phyloP scores from a whole-genome alignment of 2,797 vertebrate genomes.

The Acanthis flammea region DNA sequence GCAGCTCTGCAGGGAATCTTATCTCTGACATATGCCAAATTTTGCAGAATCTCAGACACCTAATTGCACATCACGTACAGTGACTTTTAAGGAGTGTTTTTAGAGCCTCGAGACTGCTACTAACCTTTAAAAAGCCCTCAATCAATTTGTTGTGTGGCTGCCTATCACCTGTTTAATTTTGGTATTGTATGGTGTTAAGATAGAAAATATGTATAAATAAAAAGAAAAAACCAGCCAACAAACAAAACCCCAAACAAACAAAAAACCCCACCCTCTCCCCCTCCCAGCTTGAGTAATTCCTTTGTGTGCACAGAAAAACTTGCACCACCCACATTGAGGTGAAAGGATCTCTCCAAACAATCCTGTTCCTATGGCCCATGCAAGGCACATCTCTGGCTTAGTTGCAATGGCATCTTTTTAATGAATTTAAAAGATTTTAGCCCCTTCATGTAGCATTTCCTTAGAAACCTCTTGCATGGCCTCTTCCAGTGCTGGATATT shows the following conservation, averaged over 20 bases:
- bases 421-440: background rate
- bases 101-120: background rate
- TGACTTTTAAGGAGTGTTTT: conserved; percentile 47
- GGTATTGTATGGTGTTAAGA: background rate
- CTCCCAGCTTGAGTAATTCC: background rate
- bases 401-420: background rate
- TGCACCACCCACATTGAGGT: background rate
- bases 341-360: background rate
- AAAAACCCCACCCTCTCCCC: fast-evolving
- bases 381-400: background rate
- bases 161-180: background rate
- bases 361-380: background rate
- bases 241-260: background rate
- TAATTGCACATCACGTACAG: conserved; percentile 40
- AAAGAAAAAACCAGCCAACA: background rate
- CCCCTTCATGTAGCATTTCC: background rate
- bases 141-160: background rate
- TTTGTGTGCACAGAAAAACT: background rate
- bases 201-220: background rate
- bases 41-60: conserved; percentile 26
- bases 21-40: conserved; percentile 32
- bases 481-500: background rate
- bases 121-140: conserved; percentile 55
- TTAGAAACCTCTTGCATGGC: background rate
- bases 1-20: background rate